Evolutionary conservation across 2,113 vertebrate species (phyloP).

Genomic region (Ranitomeya imitator): DNA sequence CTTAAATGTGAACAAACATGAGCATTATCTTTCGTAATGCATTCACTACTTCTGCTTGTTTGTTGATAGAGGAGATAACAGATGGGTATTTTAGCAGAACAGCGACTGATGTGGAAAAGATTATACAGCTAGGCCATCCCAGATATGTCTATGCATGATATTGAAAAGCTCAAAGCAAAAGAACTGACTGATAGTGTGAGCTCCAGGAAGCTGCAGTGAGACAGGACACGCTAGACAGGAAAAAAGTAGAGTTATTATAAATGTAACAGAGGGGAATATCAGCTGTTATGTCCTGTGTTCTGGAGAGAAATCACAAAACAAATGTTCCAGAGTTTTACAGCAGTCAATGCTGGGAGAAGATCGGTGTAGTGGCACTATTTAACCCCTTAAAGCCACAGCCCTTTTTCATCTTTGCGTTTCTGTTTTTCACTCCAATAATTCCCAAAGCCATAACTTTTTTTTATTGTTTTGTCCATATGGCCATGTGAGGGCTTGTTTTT

Average conservation of each 20-base stretch:
- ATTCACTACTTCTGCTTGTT: conserved; percentile 44
- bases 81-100: conserved; percentile 53
- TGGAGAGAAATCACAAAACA: neutral
- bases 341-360: neutral
- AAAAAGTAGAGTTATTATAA: conserved; percentile 21
- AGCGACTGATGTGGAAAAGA: conserved; percentile 51
- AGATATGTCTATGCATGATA: conserved; percentile 20
- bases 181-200: conserved; percentile 24
- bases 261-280: conserved; percentile 4
- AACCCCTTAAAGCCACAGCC: too few relatives aligned
- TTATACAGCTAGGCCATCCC: conserved; percentile 4
- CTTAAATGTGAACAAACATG: conserved; percentile 46
- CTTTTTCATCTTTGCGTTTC: too few relatives aligned
- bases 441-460: too few relatives aligned
- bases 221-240: neutral
- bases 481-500: too few relatives aligned
- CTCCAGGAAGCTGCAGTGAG: conserved; percentile 12
- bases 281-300: conserved; percentile 19
- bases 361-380: too few relatives aligned
- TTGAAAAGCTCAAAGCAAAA: conserved; percentile 39
- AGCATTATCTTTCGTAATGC: conserved; percentile 52
- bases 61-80: conserved; percentile 50
- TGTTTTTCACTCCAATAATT: too few relatives aligned
- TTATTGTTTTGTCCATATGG: too few relatives aligned
- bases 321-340: neutral